Base-by-base conservation (phyloP, 2,797 vertebrate genomes). In the Hylomyscus alleni region DNA sequence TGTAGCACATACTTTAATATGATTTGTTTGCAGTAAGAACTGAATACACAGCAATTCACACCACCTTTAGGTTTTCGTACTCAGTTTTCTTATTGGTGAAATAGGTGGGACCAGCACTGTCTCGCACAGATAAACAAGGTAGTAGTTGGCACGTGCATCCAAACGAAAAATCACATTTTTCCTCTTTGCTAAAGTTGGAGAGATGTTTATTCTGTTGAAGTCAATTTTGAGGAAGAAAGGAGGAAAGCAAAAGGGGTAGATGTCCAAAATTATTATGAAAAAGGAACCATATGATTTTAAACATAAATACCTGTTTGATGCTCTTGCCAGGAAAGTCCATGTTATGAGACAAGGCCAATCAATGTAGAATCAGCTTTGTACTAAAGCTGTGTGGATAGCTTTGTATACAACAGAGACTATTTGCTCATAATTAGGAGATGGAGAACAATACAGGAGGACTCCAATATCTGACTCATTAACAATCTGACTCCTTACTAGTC, bases 1-100 rank as follows among this genome's bases (percentile, higher is more conserved):
- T 90, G 92, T 90, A 34, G 75, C 96, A 94, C 89, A 95, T 93
- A 95, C 93, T 97, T 97, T 93, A 95, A 91, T 89, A 76, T 56
- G 58, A 94, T 95, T 96, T 96, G 86, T 96, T 96, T 97, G 95
- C 90, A 96, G 26, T 80, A 92, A 95, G 94, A 96, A 96, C 12
- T 93, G 94, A 96, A 86, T 65, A 44, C 4, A 56, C n/a, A 37
- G n/a, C 60, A 60, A 90, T 54, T 83, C 47, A 62, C 1, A 62
- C 24, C 13, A 47, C 69, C 37, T 29, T 94, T 65, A 65, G 60
- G 82, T 60, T 94, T 89, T 22, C 1, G 15, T 37, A 29, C 54
- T 95, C 69, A 56, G 31, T 87, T 93, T 97, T 94, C 85, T 94
- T 81, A 73, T 65, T 65, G 84, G 62, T 73, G 67, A 83, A 94